Evolutionary conservation across 1,140 invertebrate species (phyloP).

Genomic region (Eciton burchellii): DNA sequence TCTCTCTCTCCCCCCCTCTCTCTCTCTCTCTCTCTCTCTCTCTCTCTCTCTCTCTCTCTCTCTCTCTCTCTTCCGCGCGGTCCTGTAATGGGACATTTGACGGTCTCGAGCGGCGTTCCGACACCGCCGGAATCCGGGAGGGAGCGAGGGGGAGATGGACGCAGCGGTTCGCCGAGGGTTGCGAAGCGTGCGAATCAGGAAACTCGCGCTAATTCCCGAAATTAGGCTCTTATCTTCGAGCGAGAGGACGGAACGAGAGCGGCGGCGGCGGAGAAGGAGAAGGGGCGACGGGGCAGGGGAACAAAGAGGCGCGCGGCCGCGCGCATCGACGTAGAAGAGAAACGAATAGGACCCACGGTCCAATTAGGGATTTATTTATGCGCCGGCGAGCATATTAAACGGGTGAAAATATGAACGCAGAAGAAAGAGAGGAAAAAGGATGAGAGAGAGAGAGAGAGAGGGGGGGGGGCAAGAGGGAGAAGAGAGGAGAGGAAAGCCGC

Average conservation of each 20-base stretch:
- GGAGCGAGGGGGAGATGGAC: neutral
- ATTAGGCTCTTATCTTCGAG: slow-evolving; percentile 33
- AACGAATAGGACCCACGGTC: slow-evolving; percentile 73
- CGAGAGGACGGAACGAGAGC: neutral
- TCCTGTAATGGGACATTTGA: slow-evolving; percentile 20
- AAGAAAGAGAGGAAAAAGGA: slow-evolving; percentile 48
- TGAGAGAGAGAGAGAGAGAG: slow-evolving; percentile 50
- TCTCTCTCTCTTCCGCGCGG: neutral
- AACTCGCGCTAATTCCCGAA: slow-evolving; percentile 55
- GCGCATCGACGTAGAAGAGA: slow-evolving; percentile 52
- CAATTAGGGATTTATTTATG: slow-evolving; percentile 79
- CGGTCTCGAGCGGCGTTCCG: neutral
- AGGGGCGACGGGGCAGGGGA: neutral
- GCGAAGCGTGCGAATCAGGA: slow-evolving; percentile 38
- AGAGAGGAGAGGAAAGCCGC: slow-evolving; percentile 61
- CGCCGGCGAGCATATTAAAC: slow-evolving; percentile 73
- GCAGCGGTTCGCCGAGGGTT: no score
- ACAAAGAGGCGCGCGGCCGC: slow-evolving; percentile 12
- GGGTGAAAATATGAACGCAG: slow-evolving; percentile 74
- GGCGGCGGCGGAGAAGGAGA: no score
- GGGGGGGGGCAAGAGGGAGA: slow-evolving; percentile 31
- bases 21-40: no score
- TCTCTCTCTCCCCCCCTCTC: no score
- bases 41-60: neutral
- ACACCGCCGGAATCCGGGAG: neutral